phyloP scores from a whole-genome alignment of 2,888 invertebrate species.

The Liposcelis brunnea region DNA sequence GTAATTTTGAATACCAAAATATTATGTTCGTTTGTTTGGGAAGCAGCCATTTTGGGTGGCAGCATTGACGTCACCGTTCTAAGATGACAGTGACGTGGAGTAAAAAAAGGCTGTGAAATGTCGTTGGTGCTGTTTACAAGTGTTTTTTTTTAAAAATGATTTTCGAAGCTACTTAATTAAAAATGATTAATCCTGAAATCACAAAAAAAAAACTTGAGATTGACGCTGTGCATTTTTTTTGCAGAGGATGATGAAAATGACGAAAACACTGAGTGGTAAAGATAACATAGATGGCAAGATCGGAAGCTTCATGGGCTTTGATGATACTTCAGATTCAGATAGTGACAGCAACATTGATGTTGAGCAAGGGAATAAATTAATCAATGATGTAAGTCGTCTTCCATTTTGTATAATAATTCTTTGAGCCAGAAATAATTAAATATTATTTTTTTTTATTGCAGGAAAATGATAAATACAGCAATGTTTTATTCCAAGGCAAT shows the following conservation, averaged over 20 bases:
- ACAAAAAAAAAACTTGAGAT: too few species aligned
- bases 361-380: slow-evolving; percentile 22
- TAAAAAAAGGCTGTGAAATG: background rate
- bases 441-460: background rate
- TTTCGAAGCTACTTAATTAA: background rate
- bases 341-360: slow-evolving; percentile 25
- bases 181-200: too few species aligned
- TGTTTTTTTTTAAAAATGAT: background rate
- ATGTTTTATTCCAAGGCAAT: slow-evolving; percentile 47
- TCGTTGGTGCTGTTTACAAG: background rate
- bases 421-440: slow-evolving; percentile 6
- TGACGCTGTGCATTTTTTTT: slow-evolving; percentile 11
- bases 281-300: slow-evolving; percentile 46
- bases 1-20: too few species aligned
- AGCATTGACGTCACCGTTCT: too few species aligned
- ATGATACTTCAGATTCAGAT: slow-evolving; percentile 38
- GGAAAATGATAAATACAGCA: slow-evolving; percentile 26
- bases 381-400: slow-evolving; percentile 22
- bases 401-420: too few species aligned
- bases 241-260: slow-evolving; percentile 53
- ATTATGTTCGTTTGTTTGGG: too few species aligned
- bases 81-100: too few species aligned
- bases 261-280: slow-evolving; percentile 24
- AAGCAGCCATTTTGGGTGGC: too few species aligned
- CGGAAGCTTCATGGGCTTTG: slow-evolving; percentile 75